Conservation (phyloP, 2,797 vertebrate species). For the Alectoris magna region DNA sequence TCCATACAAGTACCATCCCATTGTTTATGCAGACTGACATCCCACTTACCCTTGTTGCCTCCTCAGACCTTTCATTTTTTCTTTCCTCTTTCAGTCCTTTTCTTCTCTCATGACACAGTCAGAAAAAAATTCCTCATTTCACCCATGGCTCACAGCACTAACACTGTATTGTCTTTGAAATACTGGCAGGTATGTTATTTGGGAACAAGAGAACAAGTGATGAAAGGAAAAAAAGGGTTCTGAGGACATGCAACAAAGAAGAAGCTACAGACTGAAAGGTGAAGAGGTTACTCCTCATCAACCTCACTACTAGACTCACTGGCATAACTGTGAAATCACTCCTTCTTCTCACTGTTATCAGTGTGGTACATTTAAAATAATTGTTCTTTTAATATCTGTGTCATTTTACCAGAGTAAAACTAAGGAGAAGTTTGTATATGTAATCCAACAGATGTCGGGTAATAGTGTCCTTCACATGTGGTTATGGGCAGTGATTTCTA, state of each 20-base stretch:
- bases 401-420: neutral
- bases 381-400: neutral
- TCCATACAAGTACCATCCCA: rapidly evolving
- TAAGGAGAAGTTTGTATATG: neutral
- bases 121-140: neutral
- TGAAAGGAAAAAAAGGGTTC: neutral
- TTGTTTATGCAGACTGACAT: neutral
- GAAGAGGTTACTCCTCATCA: neutral
- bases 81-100: neutral
- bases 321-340: neutral
- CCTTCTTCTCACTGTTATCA: neutral
- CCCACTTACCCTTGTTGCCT: neutral
- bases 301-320: neutral
- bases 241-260: neutral
- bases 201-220: neutral
- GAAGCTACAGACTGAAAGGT: neutral
- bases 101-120: neutral
- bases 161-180: neutral
- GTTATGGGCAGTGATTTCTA: neutral
- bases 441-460: neutral
- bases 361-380: neutral
- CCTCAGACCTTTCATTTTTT: neutral
- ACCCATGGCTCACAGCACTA: neutral
- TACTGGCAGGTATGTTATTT: neutral
- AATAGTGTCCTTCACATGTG: rapidly evolving